These are phyloP conservation scores for Petrolisthes cinctipes DNA, from an alignment of 2,888 invertebrate genomes.

Conservation along the genomic window DNA sequence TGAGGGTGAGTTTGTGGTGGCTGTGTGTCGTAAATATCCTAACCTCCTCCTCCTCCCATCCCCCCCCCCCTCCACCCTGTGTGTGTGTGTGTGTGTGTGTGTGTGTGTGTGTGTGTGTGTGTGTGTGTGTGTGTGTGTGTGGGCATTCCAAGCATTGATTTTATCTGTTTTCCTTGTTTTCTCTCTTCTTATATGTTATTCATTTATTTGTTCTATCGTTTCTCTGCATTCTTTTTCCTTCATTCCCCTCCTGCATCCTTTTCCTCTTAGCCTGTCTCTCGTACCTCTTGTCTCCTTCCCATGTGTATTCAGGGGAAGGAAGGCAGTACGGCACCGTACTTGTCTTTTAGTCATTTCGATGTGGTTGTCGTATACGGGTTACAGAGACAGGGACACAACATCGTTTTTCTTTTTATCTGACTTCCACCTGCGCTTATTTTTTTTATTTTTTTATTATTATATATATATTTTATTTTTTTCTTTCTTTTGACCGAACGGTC, in stretches of 20 bases:
- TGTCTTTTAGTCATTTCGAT: too few species aligned
- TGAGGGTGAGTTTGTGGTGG: too few species aligned
- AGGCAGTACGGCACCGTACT: too few species aligned
- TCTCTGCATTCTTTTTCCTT: neutral
- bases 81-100: neutral
- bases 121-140: neutral
- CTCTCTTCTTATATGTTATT: neutral
- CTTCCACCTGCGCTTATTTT: neutral
- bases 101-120: neutral
- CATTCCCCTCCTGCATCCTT: too few species aligned
- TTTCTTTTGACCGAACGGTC: neutral
- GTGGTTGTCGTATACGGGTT: too few species aligned
- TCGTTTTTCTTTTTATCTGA: too few species aligned
- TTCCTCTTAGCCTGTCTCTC: too few species aligned
- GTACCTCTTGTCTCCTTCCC: too few species aligned
- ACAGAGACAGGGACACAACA: too few species aligned
- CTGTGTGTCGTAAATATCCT: neutral
- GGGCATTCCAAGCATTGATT: neutral
- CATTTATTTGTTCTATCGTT: neutral
- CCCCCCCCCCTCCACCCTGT: neutral
- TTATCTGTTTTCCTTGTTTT: neutral
- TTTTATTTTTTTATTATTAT: neutral
- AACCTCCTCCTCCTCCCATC: neutral
- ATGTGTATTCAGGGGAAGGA: too few species aligned
- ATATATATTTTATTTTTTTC: neutral